phyloP scores from a whole-genome alignment of 2,888 invertebrate species.

The Artemia sp. region DNA sequence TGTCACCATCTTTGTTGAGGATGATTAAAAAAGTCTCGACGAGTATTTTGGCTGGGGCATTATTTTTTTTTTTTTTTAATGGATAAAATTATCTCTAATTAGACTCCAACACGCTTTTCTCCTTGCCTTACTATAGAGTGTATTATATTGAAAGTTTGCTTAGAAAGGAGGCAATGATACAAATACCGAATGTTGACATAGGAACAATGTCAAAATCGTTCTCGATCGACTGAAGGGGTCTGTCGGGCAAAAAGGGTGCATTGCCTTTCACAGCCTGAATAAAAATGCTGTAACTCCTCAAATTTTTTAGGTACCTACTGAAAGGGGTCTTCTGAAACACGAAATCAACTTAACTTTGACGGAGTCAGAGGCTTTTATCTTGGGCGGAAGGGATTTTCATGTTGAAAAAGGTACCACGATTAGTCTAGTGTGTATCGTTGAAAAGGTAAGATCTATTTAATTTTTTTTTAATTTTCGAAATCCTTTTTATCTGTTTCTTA shows the following conservation, averaged over 20 bases:
- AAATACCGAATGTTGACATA: constrained; percentile 6
- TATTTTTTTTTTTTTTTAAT: no score
- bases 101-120: no score
- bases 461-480: no score
- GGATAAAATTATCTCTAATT: no score
- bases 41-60: no score
- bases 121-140: no score
- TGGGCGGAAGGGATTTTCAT: constrained; percentile 34
- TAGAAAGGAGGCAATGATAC: no score
- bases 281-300: background rate
- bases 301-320: constrained; percentile 32
- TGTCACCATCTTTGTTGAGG: no score
- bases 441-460: constrained; percentile 30
- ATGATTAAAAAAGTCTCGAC: no score
- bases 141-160: no score
- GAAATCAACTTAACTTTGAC: constrained; percentile 33
- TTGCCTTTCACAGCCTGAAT: background rate
- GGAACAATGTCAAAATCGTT: background rate
- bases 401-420: constrained; percentile 34
- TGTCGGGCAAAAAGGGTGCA: background rate
- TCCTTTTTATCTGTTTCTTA: no score
- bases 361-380: constrained; percentile 33
- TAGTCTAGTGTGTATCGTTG: constrained; percentile 34
- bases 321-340: constrained; percentile 33
- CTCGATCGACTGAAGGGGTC: background rate